These are phyloP conservation scores for Harlomillsia oculata DNA, from an alignment of 1,140 invertebrate genomes.

Conservation along the genomic window DNA sequence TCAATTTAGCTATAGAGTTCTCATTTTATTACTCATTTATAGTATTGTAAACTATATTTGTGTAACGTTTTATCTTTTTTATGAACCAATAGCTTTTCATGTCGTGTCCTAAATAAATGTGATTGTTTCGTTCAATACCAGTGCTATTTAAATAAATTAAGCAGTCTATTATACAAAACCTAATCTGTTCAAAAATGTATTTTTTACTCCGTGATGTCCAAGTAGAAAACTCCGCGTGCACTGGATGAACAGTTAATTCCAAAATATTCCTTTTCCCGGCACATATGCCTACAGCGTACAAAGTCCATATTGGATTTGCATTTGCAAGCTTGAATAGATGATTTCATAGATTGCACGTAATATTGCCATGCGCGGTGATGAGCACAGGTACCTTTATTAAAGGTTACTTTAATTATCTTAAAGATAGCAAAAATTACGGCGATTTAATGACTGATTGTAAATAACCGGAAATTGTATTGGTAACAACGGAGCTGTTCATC, in stretches of 20 bases:
- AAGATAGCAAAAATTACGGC: neutral
- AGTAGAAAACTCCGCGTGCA: slow-evolving; percentile 10
- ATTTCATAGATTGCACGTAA: neutral
- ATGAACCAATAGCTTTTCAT: neutral
- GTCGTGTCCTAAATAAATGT: neutral
- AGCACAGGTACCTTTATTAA: slow-evolving; percentile 7
- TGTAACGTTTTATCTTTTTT: neutral
- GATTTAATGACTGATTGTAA: neutral
- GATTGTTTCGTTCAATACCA: neutral
- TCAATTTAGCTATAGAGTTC: neutral
- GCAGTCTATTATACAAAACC: neutral
- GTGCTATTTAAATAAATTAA: neutral
- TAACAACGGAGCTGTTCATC: neutral
- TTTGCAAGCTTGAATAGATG: slow-evolving; percentile 8
- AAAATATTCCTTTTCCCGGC: slow-evolving; percentile 1
- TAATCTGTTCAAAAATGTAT: neutral
- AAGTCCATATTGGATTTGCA: slow-evolving; percentile 3
- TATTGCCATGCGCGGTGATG: slow-evolving; percentile 14
- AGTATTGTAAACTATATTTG: neutral
- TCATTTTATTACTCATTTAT: neutral
- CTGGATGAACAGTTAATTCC: neutral
- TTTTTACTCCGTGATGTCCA: neutral
- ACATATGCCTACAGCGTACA: slow-evolving; percentile 1
- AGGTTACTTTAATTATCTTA: neutral
- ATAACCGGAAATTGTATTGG: slow-evolving; percentile 10